Evolutionary conservation across 2,797 vertebrate genomes (phyloP), one percentile per base, ranked within the genome.

Genomic region (Macropodus opercularis): DNA sequence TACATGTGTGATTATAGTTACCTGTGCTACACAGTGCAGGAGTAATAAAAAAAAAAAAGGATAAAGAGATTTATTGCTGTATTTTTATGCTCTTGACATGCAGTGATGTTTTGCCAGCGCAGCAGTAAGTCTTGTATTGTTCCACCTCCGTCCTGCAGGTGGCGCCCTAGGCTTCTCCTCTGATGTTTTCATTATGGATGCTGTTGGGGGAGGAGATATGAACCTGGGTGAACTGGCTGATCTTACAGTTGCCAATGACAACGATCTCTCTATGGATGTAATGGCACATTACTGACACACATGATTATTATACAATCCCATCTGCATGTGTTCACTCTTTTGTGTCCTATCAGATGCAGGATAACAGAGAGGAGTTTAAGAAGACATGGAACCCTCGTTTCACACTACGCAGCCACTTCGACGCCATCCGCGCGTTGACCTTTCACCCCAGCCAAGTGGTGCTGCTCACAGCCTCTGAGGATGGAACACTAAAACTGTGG

Each of bases 321-420:
- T 4, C 21, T 8, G 0, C 22, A n/a, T 26, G 8, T 48, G 6
- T 11, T 31, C 14, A 14, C 31, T 44, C 8, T 34, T 47, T 57
- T 42, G 12, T 62, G 34, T 19, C 53, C 23, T 4, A 1, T 48
- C 64, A 97, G 95, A 91, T 95, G 69, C 93, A 94, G 18, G 95
- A 95, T 32, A 95, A 92, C 85, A 86, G 93, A 60, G 95, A 95
- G 0, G 93, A 95, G 76, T 95, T 94, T 47, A 95, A 95, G 79
- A 96, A 95, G 90, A 95, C 94, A 0, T 97, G 95, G 95, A 96
- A 95, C 86, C 94, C 95, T 49, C 94, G 93, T 11, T 96, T 96
- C 81, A 96, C 95, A 1, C 93, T 96, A 26, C 94, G 95, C 57
- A 96, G 95, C 56, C 95, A 97, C 87, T 96, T 95, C 0, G 95